Evolutionary conservation across 64 coral and sea anemone genomes (phyloP), one percentile per base, ranked within the genome.

Genomic region (Actinia tenebrosa): DNA sequence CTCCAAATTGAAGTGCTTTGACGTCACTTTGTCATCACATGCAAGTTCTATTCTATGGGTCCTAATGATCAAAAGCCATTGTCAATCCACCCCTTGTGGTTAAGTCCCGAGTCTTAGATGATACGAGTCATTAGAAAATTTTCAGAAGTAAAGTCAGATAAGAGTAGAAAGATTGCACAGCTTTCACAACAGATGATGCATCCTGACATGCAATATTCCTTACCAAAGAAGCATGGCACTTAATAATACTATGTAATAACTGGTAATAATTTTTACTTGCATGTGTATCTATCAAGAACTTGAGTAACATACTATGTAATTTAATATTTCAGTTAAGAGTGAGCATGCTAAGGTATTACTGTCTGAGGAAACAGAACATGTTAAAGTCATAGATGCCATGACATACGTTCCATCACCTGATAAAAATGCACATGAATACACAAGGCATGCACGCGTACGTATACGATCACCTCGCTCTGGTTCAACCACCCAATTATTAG

Each of bases 381-480:
- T 99, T 0, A 99, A 95, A 64, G 97, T 99, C 16, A 93, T 95
- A 25, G 97, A 99, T 83, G 82, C 93, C 44, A 90, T 64, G 84
- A 92, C 90, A 26, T 99, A 99, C 50, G 56, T 93, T 15, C 94
- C 93, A 3, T 95, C 97, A 18, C 93, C 93, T 44, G 87, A 86
- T 26, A 79, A 71, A 18, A 77, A 47, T 58, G 16, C 15, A 25
- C 80, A 79, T 22, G 78, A 52, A 89, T 23, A 5, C 19, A 25
- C 10, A 53, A 83, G 80, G 37, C 26, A 56, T 89, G 47, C 30
- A 62, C 87, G 5, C 30, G 30, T 37, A 37, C 30, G 30, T 37
- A 37, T 37, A 37, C 30, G 30, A 22, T 82, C 87, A 78, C 52
- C 75, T 45, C 25, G 80, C 47, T 17, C 45, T 83, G 80, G 54